These are phyloP conservation scores for Myiozetetes cayanensis DNA, from an alignment of 2,113 vertebrate species.

Conservation along the genomic window DNA sequence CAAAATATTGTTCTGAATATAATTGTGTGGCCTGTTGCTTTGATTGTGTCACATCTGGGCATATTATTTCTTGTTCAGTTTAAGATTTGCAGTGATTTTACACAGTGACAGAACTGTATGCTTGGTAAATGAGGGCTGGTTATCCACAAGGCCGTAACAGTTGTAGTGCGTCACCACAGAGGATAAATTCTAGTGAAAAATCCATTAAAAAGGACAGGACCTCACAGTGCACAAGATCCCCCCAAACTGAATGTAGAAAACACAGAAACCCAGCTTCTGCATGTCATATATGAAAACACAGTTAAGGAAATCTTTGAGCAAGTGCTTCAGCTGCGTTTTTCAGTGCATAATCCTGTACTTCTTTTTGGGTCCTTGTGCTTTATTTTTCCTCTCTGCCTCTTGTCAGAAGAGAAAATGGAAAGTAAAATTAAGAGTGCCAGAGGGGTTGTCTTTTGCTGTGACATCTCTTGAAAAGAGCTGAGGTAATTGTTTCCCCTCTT, in stretches of 20 bases:
- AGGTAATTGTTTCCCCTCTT: neutral
- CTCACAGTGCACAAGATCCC: neutral
- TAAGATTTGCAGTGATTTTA: neutral
- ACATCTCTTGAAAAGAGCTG: neutral
- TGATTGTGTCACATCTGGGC: neutral
- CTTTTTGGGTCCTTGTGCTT: neutral
- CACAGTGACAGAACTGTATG: neutral
- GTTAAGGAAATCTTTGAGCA: neutral
- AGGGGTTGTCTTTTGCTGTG: neutral
- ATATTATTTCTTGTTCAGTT: neutral
- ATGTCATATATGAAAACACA: neutral
- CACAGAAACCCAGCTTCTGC: neutral
- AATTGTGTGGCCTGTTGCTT: neutral
- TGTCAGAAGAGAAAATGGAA: neutral
- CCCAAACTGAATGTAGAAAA: neutral
- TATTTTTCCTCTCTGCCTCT: neutral
- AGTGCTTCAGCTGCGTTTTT: neutral
- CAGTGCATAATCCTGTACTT: accelerated
- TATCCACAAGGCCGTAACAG: accelerated
- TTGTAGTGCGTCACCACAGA: neutral
- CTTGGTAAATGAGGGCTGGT: neutral
- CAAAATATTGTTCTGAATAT: neutral
- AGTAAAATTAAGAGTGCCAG: neutral
- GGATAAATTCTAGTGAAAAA: neutral
- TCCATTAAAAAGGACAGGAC: neutral